Evolutionary conservation across 2,888 invertebrate genomes (phyloP), one percentile per base, ranked within the genome.

Genomic region (Epirrita christyi): DNA sequence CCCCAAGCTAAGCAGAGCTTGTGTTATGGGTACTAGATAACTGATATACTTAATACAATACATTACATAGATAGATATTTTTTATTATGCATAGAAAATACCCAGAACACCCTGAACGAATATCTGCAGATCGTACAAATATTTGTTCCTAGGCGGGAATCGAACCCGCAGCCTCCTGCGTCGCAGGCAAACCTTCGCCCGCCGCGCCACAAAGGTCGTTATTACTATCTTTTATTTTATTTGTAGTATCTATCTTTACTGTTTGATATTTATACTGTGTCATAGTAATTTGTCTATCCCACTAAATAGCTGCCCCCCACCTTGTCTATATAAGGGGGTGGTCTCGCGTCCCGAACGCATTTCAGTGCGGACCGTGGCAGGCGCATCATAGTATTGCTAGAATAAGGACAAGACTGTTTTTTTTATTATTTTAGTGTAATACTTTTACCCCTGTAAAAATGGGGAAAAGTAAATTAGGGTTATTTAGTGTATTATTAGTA

Each of bases 401-500:
- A 46, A 66, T 81, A 79, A 81, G 79, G 62, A 67, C 67, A 76
- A 86, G 87, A 90, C 89, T 91, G 89, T 86, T 73, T 70, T 64
- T 21, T 86, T 72, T 65, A 59, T 57, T 44, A 66, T 69, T 62
- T 79, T 76, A 80, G 83, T 80, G 79, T 64, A n/a, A n/a, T n/a
- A 76, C 76, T 79, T 77, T 72, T 68, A 75, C 87, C 91, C 89
- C 80, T 69, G 65, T 53, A 71, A 88, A 71, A 63, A 91, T 91
- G 91, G 91, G 89, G 89, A 78, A 75, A 67, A 73, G 73, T 86
- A 85, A 75, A 69, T 75, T 85, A 78, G 86, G 87, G 78, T 81
- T 82, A 72, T 71, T 85, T 72, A 82, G 91, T 90, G 91, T 83
- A 75, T 68, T 88, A 60, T 70, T 88, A 63, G 68, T 86, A 68